Percentiles rank a stretch among this genome's conserved stretches.
phyloP scores from a whole-genome alignment of 2,888 invertebrate species.

The Salticus scenicus region DNA sequence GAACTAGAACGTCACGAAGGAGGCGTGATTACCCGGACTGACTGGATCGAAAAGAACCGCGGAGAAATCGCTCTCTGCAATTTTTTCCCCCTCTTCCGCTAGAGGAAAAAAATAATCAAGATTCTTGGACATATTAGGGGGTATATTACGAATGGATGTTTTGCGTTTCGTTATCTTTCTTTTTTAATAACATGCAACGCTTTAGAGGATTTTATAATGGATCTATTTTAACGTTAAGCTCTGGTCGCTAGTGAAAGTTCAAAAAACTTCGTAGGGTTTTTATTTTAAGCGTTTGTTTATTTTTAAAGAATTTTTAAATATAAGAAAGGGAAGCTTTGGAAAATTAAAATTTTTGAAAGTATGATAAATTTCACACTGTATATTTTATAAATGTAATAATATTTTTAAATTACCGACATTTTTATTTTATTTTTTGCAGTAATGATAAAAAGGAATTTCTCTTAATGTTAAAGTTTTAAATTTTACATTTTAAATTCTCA shows the following conservation, averaged over 20 bases:
- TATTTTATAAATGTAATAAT: no score
- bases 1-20: conserved; percentile 17
- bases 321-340: not conserved
- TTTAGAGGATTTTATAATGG: not conserved
- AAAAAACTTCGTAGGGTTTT: not conserved
- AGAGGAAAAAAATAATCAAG: conserved; percentile 8
- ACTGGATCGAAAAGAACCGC: conserved; percentile 15
- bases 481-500: no score
- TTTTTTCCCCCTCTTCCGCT: not conserved
- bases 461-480: no score
- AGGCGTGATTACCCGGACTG: not conserved
- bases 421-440: no score
- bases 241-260: not conserved
- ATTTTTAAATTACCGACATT: no score
- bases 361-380: no score
- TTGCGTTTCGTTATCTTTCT: conserved; percentile 13
- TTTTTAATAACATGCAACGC: conserved; percentile 15
- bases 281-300: no score
- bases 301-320: no score
- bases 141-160: conserved; percentile 15
- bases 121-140: conserved; percentile 17
- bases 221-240: not conserved
- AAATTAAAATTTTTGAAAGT: no score
- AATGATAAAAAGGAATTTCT: no score
- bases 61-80: conserved; percentile 17